phyloP scores from a whole-genome alignment of 2,797 vertebrate genomes.

The Philypnodon macrostomus region DNA sequence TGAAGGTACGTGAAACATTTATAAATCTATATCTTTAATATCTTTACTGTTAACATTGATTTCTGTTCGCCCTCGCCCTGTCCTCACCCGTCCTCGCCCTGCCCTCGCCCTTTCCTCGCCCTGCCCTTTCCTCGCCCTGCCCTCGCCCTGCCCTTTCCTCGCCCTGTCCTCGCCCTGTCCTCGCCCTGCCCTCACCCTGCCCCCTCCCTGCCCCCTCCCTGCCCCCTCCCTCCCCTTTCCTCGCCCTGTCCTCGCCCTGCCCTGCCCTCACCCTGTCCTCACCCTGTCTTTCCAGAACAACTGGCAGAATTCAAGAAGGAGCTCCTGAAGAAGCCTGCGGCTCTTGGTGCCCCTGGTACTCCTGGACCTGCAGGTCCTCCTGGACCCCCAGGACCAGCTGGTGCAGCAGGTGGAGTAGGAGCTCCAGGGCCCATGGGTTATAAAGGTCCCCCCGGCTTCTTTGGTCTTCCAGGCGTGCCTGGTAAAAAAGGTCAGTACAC shows the following conservation, averaged over 20 bases:
- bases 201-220: too few relatives aligned
- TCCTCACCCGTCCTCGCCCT: too few relatives aligned
- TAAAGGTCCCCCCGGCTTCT: conserved; percentile 77
- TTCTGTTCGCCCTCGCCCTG: background rate
- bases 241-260: too few relatives aligned
- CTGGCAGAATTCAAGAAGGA: conserved; percentile 76
- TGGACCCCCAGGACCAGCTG: conserved; percentile 67
- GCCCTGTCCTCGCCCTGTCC: too few relatives aligned
- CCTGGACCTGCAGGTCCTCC: conserved; percentile 66
- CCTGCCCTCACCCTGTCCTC: too few relatives aligned
- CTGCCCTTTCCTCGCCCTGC: too few relatives aligned
- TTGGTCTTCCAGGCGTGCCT: conserved; percentile 74
- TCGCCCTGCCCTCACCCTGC: too few relatives aligned
- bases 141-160: too few relatives aligned
- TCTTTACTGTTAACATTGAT: background rate
- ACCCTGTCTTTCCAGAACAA: conserved; percentile 65
- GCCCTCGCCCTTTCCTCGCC: too few relatives aligned
- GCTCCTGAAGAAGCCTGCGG: conserved; percentile 72
- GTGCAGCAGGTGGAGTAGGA: conserved; percentile 65
- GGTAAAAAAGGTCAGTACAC: conserved; percentile 73
- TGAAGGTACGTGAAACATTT: conserved; percentile 77
- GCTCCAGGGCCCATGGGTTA: conserved; percentile 60
- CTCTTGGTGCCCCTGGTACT: conserved; percentile 69
- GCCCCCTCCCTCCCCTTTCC: too few relatives aligned
- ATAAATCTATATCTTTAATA: too few relatives aligned